Percentiles rank a stretch among this genome's conserved stretches.
Conservation (phyloP, 30 jellyfish, hydroid and myxozoan species). For the Aurelia sp. region DNA sequence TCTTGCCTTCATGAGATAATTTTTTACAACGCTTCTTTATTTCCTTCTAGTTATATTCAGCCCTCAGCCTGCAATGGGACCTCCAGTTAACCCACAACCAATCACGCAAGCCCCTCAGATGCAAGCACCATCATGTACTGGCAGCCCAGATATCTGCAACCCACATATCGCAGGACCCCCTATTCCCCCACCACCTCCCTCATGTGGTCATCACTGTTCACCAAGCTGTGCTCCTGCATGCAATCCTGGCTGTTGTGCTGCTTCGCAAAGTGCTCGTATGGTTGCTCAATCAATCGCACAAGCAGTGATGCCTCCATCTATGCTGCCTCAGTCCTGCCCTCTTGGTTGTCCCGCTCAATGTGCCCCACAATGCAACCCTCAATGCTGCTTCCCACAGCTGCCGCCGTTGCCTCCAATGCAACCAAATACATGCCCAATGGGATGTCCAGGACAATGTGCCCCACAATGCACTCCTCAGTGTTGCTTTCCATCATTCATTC, state of each 20-base stretch:
- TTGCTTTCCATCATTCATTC: conserved; percentile 77
- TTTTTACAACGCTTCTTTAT: not conserved
- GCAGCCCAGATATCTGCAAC: conserved; percentile 69
- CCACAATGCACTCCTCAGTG: conserved; percentile 91
- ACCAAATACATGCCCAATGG: conserved; percentile 57
- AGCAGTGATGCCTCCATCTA: conserved; percentile 67
- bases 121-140: conserved; percentile 67
- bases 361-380: conserved; percentile 94
- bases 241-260: conserved; percentile 79
- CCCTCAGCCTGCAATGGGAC: conserved; percentile 32
- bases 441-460: conserved; percentile 64
- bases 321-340: conserved; percentile 75
- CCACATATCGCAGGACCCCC: conserved; percentile 75
- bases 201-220: conserved; percentile 76
- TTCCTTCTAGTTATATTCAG: conserved; percentile 42
- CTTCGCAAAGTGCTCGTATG: conserved; percentile 58
- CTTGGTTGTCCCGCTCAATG: conserved; percentile 84
- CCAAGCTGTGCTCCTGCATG: conserved; percentile 88
- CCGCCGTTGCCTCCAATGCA: conserved; percentile 73
- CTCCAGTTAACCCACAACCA: conserved; percentile 70
- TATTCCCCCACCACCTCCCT: conserved; percentile 59
- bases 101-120: conserved; percentile 3
- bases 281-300: conserved; percentile 64
- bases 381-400: conserved; percentile 89
- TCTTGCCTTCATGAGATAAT: not conserved